Evolutionary conservation across 2,113 vertebrate species (phyloP).

Genomic region (Empidonax alnorum): DNA sequence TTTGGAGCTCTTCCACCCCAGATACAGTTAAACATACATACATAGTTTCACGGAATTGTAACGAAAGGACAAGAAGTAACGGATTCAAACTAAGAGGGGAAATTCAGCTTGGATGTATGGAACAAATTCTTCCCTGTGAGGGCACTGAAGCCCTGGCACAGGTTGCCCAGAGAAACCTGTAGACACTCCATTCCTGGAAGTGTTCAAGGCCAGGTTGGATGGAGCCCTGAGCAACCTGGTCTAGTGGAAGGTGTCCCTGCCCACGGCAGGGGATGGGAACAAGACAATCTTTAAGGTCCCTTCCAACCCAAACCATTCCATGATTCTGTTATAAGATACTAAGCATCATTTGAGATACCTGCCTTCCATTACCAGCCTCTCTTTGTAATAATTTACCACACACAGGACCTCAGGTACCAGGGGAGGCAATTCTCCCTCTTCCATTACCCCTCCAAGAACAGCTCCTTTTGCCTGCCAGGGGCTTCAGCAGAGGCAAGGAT

Average conservation of each 20-base stretch:
- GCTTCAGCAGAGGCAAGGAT: neutral
- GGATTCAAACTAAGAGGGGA: neutral
- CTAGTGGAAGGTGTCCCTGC: rapidly evolving
- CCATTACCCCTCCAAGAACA: neutral
- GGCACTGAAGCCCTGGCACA: neutral
- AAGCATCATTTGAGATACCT: neutral
- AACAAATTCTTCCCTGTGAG: neutral
- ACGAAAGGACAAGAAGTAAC: neutral
- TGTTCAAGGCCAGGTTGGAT: rapidly evolving
- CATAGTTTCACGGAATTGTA: neutral
- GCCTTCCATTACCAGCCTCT: neutral
- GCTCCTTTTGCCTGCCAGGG: neutral
- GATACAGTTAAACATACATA: neutral
- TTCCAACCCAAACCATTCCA: neutral
- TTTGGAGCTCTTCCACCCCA: neutral
- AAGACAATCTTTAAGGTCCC: neutral
- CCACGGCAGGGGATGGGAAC: neutral
- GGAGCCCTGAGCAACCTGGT: neutral
- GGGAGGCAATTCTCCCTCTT: neutral
- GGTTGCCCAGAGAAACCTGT: rapidly evolving
- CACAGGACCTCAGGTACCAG: neutral
- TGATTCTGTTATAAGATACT: neutral
- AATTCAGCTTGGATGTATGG: neutral
- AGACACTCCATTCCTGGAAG: neutral
- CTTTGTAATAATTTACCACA: neutral